Evolutionary conservation across 1,140 invertebrate species (phyloP), one percentile per base, ranked within the genome.

Genomic region (Lordiphosa collinella): DNA sequence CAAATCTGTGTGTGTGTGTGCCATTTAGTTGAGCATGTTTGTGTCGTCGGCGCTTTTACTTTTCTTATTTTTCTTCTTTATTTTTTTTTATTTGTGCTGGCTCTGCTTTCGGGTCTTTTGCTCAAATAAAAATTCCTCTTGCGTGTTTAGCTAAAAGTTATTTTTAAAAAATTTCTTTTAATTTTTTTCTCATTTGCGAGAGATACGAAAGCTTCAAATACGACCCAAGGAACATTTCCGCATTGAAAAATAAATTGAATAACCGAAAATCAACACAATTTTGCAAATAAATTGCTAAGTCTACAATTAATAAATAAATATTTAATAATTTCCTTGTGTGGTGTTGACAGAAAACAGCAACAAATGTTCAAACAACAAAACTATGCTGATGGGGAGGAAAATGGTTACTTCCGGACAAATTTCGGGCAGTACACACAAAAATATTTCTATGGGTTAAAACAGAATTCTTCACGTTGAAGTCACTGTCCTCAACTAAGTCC

Each of bases 131-230:
- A 87, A 86, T 87, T 87, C 85, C 65, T 78, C 80, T 87, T 87
- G 85, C 72, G 85, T 88, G 86, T 86, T 44, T 88, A 87, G 86
- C 86, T 88, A 82, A 88, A 88, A 88, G 86, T 82, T 88, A 88
- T 88, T 88, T 88, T 86, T 86, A 86, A 82, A 82, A 86, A 82
- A 37, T 37, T 84, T 80, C 79, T 60, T 85, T 84, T 80, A 75
- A 67, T 46, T 75, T 80, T 80, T 79, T 65, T 75, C 65, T 55
- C 56, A 37, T 56, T 80, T 63, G 53, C 66, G 58, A 37, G 37
- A 76, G 62, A 84, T 64, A 52, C 62, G 61, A 76, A 66, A 84
- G 67, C 72, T 84, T 72, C 11, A 76, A 80, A 82, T 67, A 66
- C 61, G 31, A 41, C 32, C 7, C 46, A 54, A 34, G 49, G 48